Evolutionary conservation across 2,888 invertebrate genomes (phyloP).

Genomic region (Antitype chi): DNA sequence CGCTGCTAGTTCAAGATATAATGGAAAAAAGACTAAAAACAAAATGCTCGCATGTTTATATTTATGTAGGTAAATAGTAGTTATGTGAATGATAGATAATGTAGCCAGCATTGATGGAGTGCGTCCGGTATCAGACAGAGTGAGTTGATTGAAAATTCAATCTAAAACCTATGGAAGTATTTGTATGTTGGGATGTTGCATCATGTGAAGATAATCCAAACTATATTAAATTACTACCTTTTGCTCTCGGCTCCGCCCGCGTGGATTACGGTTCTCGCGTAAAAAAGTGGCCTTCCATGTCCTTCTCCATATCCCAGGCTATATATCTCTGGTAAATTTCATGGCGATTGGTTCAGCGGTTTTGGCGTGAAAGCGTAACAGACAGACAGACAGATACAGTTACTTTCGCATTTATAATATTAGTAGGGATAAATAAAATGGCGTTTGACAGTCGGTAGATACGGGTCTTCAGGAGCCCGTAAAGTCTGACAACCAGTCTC

Average conservation of each 20-base stretch:
- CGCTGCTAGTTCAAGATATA: too few relatives aligned
- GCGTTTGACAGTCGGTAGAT: too few relatives aligned
- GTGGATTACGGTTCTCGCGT: too few relatives aligned
- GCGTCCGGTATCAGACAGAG: conserved; percentile 39
- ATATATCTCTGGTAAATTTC: too few relatives aligned
- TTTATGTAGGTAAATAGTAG: conserved; percentile 25
- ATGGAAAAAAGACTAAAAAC: conserved; percentile 34
- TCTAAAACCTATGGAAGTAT: not conserved
- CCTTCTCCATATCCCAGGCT: too few relatives aligned
- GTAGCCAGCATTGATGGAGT: conserved; percentile 37
- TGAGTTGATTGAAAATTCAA: conserved; percentile 42
- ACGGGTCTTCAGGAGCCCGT: not conserved
- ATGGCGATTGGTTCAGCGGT: too few relatives aligned
- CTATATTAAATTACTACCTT: not conserved
- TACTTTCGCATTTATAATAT: too few relatives aligned
- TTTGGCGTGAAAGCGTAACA: too few relatives aligned
- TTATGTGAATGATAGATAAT: conserved; percentile 49
- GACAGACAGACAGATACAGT: too few relatives aligned
- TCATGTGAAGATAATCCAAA: not conserved
- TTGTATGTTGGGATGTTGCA: conserved; percentile 5
- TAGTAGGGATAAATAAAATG: too few relatives aligned
- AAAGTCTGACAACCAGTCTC: not conserved
- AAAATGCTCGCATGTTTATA: not conserved
- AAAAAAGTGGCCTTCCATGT: too few relatives aligned
- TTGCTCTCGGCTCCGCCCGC: too few relatives aligned